Evolutionary conservation across 2,888 invertebrate species (phyloP), one percentile per base, ranked within the genome.

Genomic region (Exephanes ischioxanthus): DNA sequence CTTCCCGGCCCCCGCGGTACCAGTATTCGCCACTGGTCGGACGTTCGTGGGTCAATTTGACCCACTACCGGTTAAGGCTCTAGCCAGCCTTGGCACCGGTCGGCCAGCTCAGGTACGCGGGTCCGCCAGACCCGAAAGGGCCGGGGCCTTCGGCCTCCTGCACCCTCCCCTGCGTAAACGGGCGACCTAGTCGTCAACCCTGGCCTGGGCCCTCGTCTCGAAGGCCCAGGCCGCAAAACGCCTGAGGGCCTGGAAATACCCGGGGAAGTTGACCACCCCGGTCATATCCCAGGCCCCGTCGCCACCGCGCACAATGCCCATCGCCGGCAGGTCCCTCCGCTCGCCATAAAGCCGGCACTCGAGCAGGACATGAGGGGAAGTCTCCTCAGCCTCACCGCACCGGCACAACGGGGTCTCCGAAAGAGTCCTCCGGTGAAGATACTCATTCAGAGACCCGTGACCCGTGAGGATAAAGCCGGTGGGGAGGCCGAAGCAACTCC

Each of bases 221-320:
- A 76, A 76, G 51, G 14, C 76, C 63, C 66, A 76, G 51, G 63
- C 75, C 33, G 63, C 63, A 19, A 72, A 72, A 33, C 58, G 51
- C 37, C 55, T 58, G 19, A 72, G 72, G 16, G 72, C 72, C 58
- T 14, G 41, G 55, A 72, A 72, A n/a, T n/a, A 37, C 33, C 33
- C 41, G 72, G 72, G 55, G 55, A 11, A 16, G 67, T 68, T 53
- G 53, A 53, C 16, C 16, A 53, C 53, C n/a, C 19, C 16, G 16
- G 16, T 5, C 4, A 16, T 3, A 5, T n/a, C n/a, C 53, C 53
- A 53, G 14, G 14, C 53, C 53, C 53, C 53, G 6, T 6, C 16
- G 1, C 1, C 53, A n/a, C 53, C 53, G 19, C 19, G 53, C 19
- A 19, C 19, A 0, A 66, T n/a, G 3, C 37, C 66, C 66, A 66